phyloP scores from a whole-genome alignment of 92 coral and sea anemone species.

The Montipora capitata region DNA sequence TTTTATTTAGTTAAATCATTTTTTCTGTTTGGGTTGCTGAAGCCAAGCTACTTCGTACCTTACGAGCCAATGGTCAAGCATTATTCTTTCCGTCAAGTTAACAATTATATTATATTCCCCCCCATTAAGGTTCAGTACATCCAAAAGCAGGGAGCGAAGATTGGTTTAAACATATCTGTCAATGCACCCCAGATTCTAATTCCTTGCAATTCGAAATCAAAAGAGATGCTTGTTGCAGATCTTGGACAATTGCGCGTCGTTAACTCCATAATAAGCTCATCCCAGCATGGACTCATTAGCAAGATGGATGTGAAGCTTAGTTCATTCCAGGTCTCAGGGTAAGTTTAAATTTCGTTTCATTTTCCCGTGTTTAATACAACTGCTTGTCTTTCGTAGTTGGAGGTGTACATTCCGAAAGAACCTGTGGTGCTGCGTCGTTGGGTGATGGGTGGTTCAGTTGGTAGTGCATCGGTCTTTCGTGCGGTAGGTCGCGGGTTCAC shows the following conservation, averaged over 20 bases:
- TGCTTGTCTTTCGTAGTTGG: background rate
- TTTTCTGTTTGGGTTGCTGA: too few relatives aligned
- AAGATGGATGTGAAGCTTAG: conserved; percentile 80
- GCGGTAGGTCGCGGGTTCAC: too few relatives aligned
- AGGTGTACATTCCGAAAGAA: too few relatives aligned
- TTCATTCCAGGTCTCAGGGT: conserved; percentile 90
- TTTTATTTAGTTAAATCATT: too few relatives aligned
- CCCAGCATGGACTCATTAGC: conserved; percentile 80
- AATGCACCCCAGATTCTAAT: conserved; percentile 87
- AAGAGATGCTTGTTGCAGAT: conserved; percentile 92
- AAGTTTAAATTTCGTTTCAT: background rate
- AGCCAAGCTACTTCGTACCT: too few relatives aligned
- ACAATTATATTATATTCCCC: too few relatives aligned
- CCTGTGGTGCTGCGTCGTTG: too few relatives aligned
- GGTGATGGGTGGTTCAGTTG: too few relatives aligned
- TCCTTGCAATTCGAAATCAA: conserved; percentile 91
- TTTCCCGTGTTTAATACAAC: background rate
- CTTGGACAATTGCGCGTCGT: conserved; percentile 84
- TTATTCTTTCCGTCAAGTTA: too few relatives aligned
- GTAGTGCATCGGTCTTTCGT: too few relatives aligned
- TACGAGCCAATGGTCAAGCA: too few relatives aligned
- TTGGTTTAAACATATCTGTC: conserved; percentile 86
- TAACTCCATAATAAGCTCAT: conserved; percentile 72
- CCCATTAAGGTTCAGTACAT: conserved; percentile 81
- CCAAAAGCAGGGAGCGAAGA: conserved; percentile 91